These are phyloP conservation scores for Actinia equina DNA, from an alignment of 64 coral and sea anemone genomes.

Conservation along the genomic window DNA sequence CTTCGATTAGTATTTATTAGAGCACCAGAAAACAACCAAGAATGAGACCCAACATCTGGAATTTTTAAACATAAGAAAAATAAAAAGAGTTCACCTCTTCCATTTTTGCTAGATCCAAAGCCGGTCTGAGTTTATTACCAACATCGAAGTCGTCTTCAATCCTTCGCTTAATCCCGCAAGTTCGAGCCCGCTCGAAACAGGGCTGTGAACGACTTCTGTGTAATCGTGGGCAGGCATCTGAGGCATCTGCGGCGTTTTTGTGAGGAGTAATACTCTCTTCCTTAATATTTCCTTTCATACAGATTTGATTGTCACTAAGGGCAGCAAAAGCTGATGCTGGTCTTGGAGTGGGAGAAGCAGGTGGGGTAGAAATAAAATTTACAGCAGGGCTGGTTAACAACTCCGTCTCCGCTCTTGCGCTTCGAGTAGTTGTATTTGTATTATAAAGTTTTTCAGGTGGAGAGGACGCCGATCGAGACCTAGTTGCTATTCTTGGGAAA, in stretches of 20 bases:
- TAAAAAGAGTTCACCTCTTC: slow-evolving; percentile 81
- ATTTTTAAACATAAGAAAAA: slow-evolving; percentile 33
- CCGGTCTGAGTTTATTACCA: slow-evolving; percentile 52
- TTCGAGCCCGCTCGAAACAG: slow-evolving; percentile 62
- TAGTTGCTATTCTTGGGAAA: slow-evolving; percentile 39
- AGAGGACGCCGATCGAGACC: slow-evolving; percentile 52
- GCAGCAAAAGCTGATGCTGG: slow-evolving; percentile 85
- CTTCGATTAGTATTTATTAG: slow-evolving; percentile 17
- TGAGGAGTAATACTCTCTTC: neutral
- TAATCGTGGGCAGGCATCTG: slow-evolving; percentile 29
- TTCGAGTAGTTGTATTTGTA: neutral
- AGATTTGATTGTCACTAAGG: slow-evolving; percentile 34
- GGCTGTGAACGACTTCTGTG: slow-evolving; percentile 84
- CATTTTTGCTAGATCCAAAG: slow-evolving; percentile 95
- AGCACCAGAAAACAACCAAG: slow-evolving; percentile 11
- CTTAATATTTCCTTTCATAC: neutral
- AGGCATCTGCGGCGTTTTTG: neutral
- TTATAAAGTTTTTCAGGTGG: slow-evolving; percentile 32
- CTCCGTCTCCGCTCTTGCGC: slow-evolving; percentile 27
- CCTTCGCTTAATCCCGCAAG: slow-evolving; percentile 67
- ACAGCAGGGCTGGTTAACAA: neutral
- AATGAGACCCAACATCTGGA: slow-evolving; percentile 8
- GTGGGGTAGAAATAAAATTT: slow-evolving; percentile 79
- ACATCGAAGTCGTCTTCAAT: slow-evolving; percentile 56
- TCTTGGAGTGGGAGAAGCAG: slow-evolving; percentile 78